These are phyloP conservation scores for Torymus auratus DNA, from an alignment of 2,888 invertebrate genomes.

Conservation along the genomic window DNA sequence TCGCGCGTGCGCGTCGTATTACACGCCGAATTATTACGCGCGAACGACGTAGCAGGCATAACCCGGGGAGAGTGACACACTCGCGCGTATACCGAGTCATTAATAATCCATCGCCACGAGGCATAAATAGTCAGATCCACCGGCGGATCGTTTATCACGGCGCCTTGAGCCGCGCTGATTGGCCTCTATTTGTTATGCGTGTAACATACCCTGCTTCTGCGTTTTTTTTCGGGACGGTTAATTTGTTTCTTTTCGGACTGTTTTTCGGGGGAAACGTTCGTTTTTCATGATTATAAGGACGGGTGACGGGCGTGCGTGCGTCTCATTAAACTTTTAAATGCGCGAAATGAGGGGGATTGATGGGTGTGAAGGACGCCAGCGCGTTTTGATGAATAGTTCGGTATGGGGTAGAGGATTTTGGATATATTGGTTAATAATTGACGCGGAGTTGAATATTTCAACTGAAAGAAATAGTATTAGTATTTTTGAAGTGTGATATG, in stretches of 20 bases:
- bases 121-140: slow-evolving; percentile 57
- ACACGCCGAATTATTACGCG: slow-evolving; percentile 30
- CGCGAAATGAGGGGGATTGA: not conserved
- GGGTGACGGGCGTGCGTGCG: not conserved
- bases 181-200: slow-evolving; percentile 52
- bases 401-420: not conserved
- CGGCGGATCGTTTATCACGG: slow-evolving; percentile 67
- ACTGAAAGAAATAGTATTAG: too few species aligned
- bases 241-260: not conserved
- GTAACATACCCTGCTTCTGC: slow-evolving; percentile 52
- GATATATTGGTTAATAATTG: slow-evolving; percentile 5
- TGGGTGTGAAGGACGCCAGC: not conserved
- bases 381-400: slow-evolving; percentile 27
- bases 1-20: slow-evolving; percentile 30
- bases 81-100: slow-evolving; percentile 60
- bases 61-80: slow-evolving; percentile 16
- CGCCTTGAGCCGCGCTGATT: slow-evolving; percentile 65
- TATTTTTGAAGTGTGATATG: too few species aligned
- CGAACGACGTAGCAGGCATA: too few species aligned
- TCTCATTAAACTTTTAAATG: slow-evolving; percentile 35
- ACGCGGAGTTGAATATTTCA: too few species aligned
- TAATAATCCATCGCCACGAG: slow-evolving; percentile 68
- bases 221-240: not conserved
- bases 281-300: slow-evolving; percentile 28
- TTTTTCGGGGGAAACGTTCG: not conserved